Conservation (phyloP, 2,797 vertebrate genomes). For the Meriones psammophilus region DNA sequence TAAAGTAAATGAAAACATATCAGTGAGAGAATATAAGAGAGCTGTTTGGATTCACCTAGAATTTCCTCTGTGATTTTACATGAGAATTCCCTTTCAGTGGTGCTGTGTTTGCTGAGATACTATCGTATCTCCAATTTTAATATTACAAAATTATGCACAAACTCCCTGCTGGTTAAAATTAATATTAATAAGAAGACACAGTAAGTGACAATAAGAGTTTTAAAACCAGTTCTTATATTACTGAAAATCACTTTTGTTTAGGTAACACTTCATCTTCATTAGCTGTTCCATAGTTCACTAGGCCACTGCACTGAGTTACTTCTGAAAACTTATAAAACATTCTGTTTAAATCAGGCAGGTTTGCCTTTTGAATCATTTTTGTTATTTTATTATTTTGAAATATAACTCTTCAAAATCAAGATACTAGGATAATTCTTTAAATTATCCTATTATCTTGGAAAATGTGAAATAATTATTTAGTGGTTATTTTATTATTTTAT, state of each 20-base stretch:
- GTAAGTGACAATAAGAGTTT: background rate
- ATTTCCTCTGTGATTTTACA: background rate
- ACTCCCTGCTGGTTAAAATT: background rate
- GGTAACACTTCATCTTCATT: conserved; percentile 42
- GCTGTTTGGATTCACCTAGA: background rate
- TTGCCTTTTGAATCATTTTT: conserved; percentile 26
- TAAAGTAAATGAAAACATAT: background rate
- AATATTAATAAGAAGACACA: conserved; percentile 6
- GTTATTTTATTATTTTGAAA: conserved; percentile 26
- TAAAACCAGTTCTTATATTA: background rate
- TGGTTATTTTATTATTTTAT: background rate
- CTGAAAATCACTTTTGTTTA: conserved; percentile 34
- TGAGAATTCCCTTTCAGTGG: background rate
- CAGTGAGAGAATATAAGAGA: background rate
- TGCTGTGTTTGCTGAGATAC: background rate
- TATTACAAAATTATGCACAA: conserved; percentile 9
- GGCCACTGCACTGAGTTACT: background rate
- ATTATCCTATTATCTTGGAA: background rate
- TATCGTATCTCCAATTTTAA: conserved; percentile 6
- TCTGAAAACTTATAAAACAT: background rate
- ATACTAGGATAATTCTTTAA: too few species aligned
- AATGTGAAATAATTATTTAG: background rate
- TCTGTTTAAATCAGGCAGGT: background rate
- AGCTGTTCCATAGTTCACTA: background rate
- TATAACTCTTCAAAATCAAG: background rate